Percentiles rank a stretch among this genome's conserved stretches.
phyloP scores from a whole-genome alignment of 2,113 vertebrate genomes.

The Mormyrus iriodes region DNA sequence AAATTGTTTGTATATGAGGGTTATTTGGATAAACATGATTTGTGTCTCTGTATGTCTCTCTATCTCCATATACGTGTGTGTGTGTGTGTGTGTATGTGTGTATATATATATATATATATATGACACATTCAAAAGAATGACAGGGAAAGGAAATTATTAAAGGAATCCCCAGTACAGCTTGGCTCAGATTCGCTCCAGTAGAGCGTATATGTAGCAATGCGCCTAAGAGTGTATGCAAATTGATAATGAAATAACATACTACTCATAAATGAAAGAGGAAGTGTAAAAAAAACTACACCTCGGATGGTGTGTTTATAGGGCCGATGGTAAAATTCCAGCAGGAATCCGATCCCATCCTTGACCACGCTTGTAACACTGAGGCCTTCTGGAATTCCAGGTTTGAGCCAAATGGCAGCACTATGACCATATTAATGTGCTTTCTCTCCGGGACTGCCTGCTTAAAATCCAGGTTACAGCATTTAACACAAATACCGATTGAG shows the following conservation, averaged over 20 bases:
- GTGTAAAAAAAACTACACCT: neutral
- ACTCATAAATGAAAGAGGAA: neutral
- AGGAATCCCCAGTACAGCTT: neutral
- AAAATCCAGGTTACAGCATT: neutral
- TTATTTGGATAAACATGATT: neutral
- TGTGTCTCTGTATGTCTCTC: neutral
- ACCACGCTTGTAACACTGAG: neutral
- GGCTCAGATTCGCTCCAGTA: neutral
- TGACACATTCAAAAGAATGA: neutral
- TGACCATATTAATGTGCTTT: neutral
- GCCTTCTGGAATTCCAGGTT: neutral
- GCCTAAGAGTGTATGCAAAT: slow-evolving; percentile 1
- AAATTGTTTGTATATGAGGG: neutral
- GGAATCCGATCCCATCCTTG: neutral
- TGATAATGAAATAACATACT: neutral
- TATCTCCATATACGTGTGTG: neutral
- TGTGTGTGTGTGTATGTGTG: neutral
- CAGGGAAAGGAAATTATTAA: neutral
- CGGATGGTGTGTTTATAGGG: neutral
- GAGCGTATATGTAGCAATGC: neutral
- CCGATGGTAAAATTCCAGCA: neutral
- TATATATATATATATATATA: neutral
- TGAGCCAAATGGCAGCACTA: neutral
- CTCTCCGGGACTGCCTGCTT: neutral
- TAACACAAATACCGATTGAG: neutral